Percentiles rank a stretch among this genome's conserved stretches.
Conservation (phyloP, 2,797 vertebrate species). For the Rhabdomys pumilio region DNA sequence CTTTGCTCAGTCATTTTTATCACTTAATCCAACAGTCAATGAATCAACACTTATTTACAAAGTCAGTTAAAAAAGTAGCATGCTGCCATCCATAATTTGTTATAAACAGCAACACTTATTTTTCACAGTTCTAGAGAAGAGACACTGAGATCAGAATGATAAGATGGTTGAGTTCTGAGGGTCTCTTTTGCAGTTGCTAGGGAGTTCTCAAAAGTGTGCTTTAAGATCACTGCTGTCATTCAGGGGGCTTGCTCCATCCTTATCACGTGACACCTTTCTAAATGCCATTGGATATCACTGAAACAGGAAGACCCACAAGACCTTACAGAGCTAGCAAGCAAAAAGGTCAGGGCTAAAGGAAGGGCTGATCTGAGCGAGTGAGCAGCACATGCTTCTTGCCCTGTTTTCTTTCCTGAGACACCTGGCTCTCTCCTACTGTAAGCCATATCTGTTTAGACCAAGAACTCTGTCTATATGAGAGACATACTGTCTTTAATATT, state of each 20-base stretch:
- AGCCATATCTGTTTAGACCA: slow-evolving; percentile 28
- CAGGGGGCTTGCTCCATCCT: not conserved
- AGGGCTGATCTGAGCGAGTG: not conserved
- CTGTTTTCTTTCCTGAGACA: not conserved
- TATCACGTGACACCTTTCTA: not conserved
- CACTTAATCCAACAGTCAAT: slow-evolving; percentile 33
- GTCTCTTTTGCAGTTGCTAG: not conserved
- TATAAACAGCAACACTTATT: not conserved
- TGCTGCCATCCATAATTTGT: not conserved
- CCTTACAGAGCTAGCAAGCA: not conserved
- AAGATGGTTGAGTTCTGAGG: not conserved
- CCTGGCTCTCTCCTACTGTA: not conserved
- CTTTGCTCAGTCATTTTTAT: slow-evolving; percentile 52
- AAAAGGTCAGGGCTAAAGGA: not conserved
- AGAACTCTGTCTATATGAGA: not conserved
- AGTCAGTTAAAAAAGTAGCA: not conserved
- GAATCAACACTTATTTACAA: not conserved
- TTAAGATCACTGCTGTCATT: not conserved
- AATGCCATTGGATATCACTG: not conserved
- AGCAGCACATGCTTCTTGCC: not conserved
- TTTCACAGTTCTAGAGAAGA: not conserved
- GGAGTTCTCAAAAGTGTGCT: not conserved
- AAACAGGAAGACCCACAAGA: not conserved
- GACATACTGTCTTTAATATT: slow-evolving; percentile 38
- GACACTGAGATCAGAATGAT: not conserved